Evolutionary conservation across 2,797 vertebrate species (phyloP).

Genomic region (Syngnathus acus): DNA sequence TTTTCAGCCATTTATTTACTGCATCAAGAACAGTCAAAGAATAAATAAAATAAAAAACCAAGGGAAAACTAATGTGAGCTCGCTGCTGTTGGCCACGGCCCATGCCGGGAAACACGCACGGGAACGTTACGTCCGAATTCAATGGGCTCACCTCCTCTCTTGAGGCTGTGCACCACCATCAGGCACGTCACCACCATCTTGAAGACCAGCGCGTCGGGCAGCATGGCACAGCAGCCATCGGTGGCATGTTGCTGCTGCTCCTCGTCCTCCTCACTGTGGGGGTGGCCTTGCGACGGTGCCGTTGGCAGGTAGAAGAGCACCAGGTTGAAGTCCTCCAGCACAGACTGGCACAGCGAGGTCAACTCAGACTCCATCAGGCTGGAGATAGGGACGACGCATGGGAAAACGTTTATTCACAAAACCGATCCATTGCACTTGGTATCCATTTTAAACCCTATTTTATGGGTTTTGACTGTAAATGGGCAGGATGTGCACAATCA

Average conservation of each 20-base stretch:
- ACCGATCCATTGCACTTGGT: no score
- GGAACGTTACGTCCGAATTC: no score
- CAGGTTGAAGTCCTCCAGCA: slow-evolving; percentile 96
- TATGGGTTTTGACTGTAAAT: neutral
- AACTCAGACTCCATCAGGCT: slow-evolving; percentile 88
- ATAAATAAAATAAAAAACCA: no score
- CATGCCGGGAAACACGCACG: no score
- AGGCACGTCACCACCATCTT: slow-evolving; percentile 93
- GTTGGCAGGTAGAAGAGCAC: slow-evolving; percentile 92
- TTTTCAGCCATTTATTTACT: no score
- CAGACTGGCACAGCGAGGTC: slow-evolving; percentile 90
- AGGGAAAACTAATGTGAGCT: no score
- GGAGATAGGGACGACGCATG: neutral
- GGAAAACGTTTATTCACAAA: neutral
- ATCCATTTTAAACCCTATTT: neutral
- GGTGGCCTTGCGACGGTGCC: slow-evolving; percentile 55
- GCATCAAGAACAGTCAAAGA: no score
- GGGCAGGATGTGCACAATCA: no score
- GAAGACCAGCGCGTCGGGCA: slow-evolving; percentile 88
- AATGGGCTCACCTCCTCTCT: slow-evolving; percentile 80
- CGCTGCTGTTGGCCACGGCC: no score
- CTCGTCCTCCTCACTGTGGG: slow-evolving; percentile 83
- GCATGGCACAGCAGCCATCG: slow-evolving; percentile 78
- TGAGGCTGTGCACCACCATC: slow-evolving; percentile 94
- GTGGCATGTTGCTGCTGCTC: slow-evolving; percentile 45